Evolutionary conservation across 2,888 invertebrate genomes (phyloP), one percentile per base, ranked within the genome.

Genomic region (Diadegma fenestrale): DNA sequence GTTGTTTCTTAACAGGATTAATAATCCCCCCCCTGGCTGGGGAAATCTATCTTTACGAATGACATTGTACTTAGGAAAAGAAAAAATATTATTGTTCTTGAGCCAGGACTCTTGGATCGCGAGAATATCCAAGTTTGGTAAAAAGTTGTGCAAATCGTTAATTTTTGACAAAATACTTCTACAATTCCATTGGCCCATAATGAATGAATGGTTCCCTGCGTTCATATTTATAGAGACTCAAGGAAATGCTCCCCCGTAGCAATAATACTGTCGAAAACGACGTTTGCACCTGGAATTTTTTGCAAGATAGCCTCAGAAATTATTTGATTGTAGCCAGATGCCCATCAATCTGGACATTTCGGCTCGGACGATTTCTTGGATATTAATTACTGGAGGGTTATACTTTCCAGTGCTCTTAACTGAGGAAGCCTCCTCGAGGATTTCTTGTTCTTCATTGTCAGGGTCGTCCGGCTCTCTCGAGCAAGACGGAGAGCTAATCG

Each of bases 241-340:
- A 51, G 19, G 7, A 51, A 51, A 14, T 51, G 51, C 51, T 51
- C 51, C 51, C 51, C 51, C 51, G 51, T 51, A 51, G 54, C 22
- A 54, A 54, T 10, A 2, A 54, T 54, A 22, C 8, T 54, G 10
- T 12, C 54, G 6, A 10, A 2, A 3, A 54, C 5, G 10, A 10
- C 54, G 10, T 22, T 54, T 1, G 54, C 17, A 2, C 5, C 54
- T 0, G 54, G 54, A 1, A 54, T 22, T 54, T 54, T 54, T 22
- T 22, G 22, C 2, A 10, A 19, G 1, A 51, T 51, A 2, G 3
- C 1, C 10, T 54, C 17, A 12, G 2, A 0, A 1, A 54, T 19
- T 2, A 22, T 7, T 22, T 54, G 22, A 1, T 54, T 54, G 19
- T 54, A 22, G 0, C 22, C 22, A 22, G 0, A 54, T 54, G 17